Percentiles rank a stretch among this genome's conserved stretches.
Conservation (phyloP, 2,888 invertebrate genomes). For the Nomada flava region DNA sequence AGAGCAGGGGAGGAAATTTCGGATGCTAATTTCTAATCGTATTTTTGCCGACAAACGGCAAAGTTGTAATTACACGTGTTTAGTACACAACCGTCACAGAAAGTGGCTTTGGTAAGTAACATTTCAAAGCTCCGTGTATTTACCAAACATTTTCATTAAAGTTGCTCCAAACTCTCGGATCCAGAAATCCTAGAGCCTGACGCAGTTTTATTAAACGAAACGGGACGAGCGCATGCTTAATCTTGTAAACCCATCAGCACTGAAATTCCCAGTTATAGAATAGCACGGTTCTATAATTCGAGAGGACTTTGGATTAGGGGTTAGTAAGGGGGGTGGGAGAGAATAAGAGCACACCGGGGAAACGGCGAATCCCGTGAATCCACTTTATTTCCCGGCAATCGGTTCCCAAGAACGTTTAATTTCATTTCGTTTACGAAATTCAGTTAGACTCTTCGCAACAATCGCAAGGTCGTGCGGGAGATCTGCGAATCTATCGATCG, state of each 20-base stretch:
- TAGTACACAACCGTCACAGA: background rate
- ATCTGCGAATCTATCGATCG: conserved; percentile 35
- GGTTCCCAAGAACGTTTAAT: conserved; percentile 15
- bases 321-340: background rate
- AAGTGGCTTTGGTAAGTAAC: conserved; percentile 1
- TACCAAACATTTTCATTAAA: conserved; percentile 20
- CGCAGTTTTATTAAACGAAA: conserved; percentile 27
- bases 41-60: no score
- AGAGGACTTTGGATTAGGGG: background rate
- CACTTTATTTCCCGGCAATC: conserved; percentile 6
- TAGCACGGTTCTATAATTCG: background rate
- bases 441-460: conserved; percentile 11
- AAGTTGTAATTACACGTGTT: background rate
- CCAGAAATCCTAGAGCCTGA: background rate
- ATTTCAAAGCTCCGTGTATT: conserved; percentile 6
- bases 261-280: background rate
- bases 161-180: background rate
- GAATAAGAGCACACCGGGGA: no score
- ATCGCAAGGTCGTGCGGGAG: background rate
- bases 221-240: conserved; percentile 11
- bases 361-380: background rate
- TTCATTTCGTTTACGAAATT: background rate
- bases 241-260: conserved; percentile 2
- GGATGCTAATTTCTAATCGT: no score
- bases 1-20: no score